These are phyloP conservation scores for Phocoena phocoena DNA, from an alignment of 2,113 vertebrate species.

Conservation along the genomic window DNA sequence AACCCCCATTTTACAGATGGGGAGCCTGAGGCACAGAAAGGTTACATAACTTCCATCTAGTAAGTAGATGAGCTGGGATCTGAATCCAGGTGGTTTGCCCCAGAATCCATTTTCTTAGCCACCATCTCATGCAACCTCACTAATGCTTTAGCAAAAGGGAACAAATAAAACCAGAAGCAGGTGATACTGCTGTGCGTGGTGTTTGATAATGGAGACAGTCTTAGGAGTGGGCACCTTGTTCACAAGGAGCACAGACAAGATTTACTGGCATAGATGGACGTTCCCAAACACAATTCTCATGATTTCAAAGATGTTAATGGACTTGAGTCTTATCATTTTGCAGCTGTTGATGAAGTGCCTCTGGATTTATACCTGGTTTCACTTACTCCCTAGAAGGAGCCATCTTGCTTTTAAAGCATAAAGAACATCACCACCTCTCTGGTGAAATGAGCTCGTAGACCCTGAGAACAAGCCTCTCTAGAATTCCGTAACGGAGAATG, in stretches of 20 bases:
- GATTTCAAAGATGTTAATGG: background rate
- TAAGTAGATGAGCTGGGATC: background rate
- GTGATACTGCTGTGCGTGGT: accelerated
- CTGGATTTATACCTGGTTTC: background rate
- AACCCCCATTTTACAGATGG: background rate
- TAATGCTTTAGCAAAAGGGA: background rate
- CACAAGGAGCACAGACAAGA: background rate
- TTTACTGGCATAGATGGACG: background rate
- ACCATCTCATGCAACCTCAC: background rate
- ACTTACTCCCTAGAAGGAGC: background rate
- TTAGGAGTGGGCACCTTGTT: accelerated
- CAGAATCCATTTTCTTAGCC: background rate
- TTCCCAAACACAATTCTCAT: background rate
- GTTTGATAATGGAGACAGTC: background rate
- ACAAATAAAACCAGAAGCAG: background rate
- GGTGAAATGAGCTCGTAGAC: background rate
- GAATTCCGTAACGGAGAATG: background rate
- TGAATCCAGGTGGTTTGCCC: background rate
- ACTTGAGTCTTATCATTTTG: background rate
- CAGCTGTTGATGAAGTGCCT: background rate
- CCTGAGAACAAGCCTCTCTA: background rate
- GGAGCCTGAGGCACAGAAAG: background rate
- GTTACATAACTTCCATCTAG: background rate
- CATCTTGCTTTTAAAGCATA: background rate
- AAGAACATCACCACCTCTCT: background rate